Base-by-base conservation (phyloP, 2,113 vertebrate species). In the Otus sunia region DNA sequence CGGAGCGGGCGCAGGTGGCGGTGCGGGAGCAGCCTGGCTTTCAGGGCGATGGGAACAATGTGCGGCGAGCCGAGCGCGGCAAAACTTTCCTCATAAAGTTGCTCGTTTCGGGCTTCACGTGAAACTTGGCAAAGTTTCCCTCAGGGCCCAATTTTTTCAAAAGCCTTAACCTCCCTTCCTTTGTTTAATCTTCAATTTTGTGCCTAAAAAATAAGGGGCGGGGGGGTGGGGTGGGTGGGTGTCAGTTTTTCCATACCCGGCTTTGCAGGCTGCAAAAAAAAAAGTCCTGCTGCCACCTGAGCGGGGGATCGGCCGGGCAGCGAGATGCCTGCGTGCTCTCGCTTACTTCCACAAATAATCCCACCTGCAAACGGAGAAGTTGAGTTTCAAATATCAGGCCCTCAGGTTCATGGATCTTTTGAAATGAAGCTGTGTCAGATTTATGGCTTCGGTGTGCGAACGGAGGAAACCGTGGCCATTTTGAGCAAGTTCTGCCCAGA, bases 321-420 rank as follows among this genome's bases (percentile, higher is more conserved):
- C 34, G 15, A 92, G 96, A 96, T 91, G 95, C 93, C 86, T 88
- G 76, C 21, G 10, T 17, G 94, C 84, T 95, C 97, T 96, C 76
- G 3, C 88, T 92, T 66, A 91, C 87, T 96, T 75, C 96, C 97
- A 96, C 91, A 74, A 91, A 96, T 88, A 96, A 97, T 91, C 95
- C 96, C 95, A 97, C 96, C 95, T 97, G 97, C 92, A 94, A 87
- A 74, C 2, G 67, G 95, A 97, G 95, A 93, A 84, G 78, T 26
- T 25, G 83, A 93, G 95, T 95, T 87, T 96, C 97, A 95, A 92
- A 92, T 95, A 92, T 94, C 88, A 94, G 66, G 76, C 94, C 92
- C 88, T 78, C 86, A 92, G 91, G 86, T 97, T 92, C 89, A 39
- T 0, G 53, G 80, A 30, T 71, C 92, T 91, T 94, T 94, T 49